Evolutionary conservation across 2,113 vertebrate genomes (phyloP), one percentile per base, ranked within the genome.

Genomic region (Pogonocichla stellata): DNA sequence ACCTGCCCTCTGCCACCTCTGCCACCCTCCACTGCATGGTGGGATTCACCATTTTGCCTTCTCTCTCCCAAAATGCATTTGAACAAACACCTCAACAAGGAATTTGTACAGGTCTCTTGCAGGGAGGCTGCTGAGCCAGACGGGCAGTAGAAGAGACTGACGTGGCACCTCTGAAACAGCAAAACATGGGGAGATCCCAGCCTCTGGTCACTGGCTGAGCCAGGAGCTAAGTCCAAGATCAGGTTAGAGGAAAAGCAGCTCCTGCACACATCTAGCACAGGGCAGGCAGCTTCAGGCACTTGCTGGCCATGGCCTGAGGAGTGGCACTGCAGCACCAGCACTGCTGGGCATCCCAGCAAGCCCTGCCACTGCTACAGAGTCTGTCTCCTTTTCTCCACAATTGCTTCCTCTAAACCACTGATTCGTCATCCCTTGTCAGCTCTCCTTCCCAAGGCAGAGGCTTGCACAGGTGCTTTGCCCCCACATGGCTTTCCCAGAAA

Each of bases 101-200:
- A 38, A 14, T 65, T 86, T 75, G 13, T 31, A 33, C 11, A 34
- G 14, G 26, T 51, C 9, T 62, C 31, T 73, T 23, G 2, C 25
- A 67, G 31, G 20, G 23, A 69, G 19, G 18, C 9, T 17, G 2
- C 23, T 64, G 47, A 75, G 8, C 16, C n/a, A 48, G 14, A 6
- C 0, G 0, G 28, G 16, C 61, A 67, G 16, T 8, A 75, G 54
- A 95, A 40, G 12, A 73, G 33, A 73, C 4, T 3, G 1, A 12
- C 1, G 2, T 0, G 3, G 29, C 38, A 74, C 5, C 14, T 54
- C 71, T 4, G 2, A 84, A 71, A 70, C 2, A 54, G 2, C 6
- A 58, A 70, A 80, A 51, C 0, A 0, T 0, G 1, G 5, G 26
- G 17, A 60, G 3, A 14, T 54, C 13, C 22, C 24, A 70, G 54